Evolutionary conservation across 2,113 vertebrate genomes (phyloP), one percentile per base, ranked within the genome.

Genomic region (Dissostichus mawsoni): DNA sequence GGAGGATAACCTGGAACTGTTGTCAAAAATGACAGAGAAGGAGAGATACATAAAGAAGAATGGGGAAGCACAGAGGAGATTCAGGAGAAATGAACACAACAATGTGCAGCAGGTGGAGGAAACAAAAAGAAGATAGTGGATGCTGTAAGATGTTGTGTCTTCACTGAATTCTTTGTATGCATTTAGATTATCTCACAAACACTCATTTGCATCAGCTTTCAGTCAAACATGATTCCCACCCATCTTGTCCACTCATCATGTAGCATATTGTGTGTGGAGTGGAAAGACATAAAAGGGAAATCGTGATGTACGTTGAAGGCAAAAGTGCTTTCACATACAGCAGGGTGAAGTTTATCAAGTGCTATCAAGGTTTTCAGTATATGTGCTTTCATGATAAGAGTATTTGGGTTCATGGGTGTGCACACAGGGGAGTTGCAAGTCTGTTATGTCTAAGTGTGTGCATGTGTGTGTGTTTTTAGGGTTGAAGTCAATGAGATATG

Each of bases 401-500:
- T 44, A n/a, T 72, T 52, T 33, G 12, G 64, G n/a, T 8, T 8
- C 2, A 29, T 57, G 36, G 0, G 74, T 29, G 51, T 48, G 20
- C 47, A 29, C 57, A 64, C 45, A 41, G 64, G 63, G 69, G 25
- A 14, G 75, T 20, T 20, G n/a, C 6, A 52, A 61, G 47, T 51
- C 17, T 41, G 23, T 58, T 72, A 47, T 44, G 65, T 76, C 23
- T 9, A 23, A 72, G 63, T 67, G 70, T 66, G 67, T 78, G 63
- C 66, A 41, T 5, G 13, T 55, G 51, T 69, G 55, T 75, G 76
- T 8, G 18, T 47, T 52, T 74, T 56, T 14, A 58, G 33, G 59
- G 68, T 64, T 89, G 89, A 90, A 77, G 85, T 73, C 56, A 41
- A 87, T 78, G 70, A 90, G 69, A 77, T 78, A 74, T 90, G 92